Evolutionary conservation across 2,113 vertebrate genomes (phyloP), one percentile per base, ranked within the genome.

Genomic region (Myanophis thanlyinensis): DNA sequence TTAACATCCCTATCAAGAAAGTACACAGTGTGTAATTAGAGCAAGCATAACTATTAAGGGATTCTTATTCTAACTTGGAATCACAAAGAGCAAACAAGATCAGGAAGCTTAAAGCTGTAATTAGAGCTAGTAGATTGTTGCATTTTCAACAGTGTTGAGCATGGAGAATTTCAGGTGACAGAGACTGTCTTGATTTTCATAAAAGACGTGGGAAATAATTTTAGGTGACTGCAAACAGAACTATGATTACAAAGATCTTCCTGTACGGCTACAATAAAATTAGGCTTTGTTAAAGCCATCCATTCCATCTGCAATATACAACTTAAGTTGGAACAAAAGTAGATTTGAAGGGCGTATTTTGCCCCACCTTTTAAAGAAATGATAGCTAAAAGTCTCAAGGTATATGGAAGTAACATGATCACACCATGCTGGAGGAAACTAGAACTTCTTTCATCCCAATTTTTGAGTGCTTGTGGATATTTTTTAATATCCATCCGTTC

Each of bases 1-100:
- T 46, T 48, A 25, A 91, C 54, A 54, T 87, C 53, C 53, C 11
- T 59, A 46, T 87, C 90, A 62, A 91, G 84, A 59, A 85, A 40
- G 44, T 48, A 35, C 10, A 53, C 80, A 59, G 30, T 48, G 44
- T 87, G 53, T 87, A 91, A 91, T 91, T 87, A 87, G 84, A 13
- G 53, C 86, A 91, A 91, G 85, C 56, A 62, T 91, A 87, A 91
- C 84, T 91, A 91, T 86, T 86, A 59, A 86, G 84, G 90, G 48
- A 48, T 54, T n/a, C 84, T 91, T 91, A 48, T 59, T 59, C 84
- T 87, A 91, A 87, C 90, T 91, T 59, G 23, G 84, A 47, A 23
- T 48, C 90, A 87, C 53, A 91, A 91, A 62, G 90, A 23, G 52
- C 52, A 91, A 91, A 91, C 54, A 91, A 87, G 52, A 49, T 91